Percentiles rank a stretch among this genome's conserved stretches.
These are phyloP conservation scores for Proterorhinus semilunaris DNA, from an alignment of 2,113 vertebrate genomes.

Conservation along the genomic window DNA sequence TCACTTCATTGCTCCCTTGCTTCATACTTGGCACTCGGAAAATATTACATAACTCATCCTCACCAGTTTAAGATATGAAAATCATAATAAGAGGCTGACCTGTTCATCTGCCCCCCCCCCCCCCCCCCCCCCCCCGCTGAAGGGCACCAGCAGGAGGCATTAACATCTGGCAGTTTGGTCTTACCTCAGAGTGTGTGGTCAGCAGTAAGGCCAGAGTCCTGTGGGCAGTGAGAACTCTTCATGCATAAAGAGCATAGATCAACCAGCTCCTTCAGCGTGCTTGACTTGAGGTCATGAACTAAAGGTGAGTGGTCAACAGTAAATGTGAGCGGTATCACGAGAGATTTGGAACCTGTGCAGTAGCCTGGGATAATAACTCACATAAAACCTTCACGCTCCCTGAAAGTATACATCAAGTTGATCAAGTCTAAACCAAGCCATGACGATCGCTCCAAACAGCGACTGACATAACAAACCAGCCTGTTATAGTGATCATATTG, in stretches of 20 bases:
- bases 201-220: conserved; percentile 37
- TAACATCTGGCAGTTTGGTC: conserved; percentile 24
- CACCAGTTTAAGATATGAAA: background rate
- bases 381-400: background rate
- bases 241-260: conserved; percentile 34
- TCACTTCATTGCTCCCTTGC: too few relatives aligned
- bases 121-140: too few relatives aligned
- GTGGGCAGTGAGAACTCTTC: conserved; percentile 24
- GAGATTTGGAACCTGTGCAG: background rate
- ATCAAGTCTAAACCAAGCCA: too few relatives aligned
- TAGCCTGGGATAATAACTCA: too few relatives aligned
- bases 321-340: background rate
- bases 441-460: too few relatives aligned
- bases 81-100: conserved; percentile 12
- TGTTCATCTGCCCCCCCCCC: conserved; percentile 1
- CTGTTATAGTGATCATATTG: too few relatives aligned
- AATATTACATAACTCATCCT: background rate
- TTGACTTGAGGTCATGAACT: conserved; percentile 4
- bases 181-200: conserved; percentile 14
- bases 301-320: background rate
- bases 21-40: background rate
- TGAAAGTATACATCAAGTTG: too few relatives aligned
- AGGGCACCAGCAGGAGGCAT: conserved; percentile 52
- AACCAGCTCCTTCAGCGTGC: conserved; percentile 16
- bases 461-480: too few relatives aligned